Percentiles rank a stretch among this genome's conserved stretches.
These are phyloP conservation scores for Ammodytes marinus DNA, from an alignment of 2,113 vertebrate species.

Conservation along the genomic window DNA sequence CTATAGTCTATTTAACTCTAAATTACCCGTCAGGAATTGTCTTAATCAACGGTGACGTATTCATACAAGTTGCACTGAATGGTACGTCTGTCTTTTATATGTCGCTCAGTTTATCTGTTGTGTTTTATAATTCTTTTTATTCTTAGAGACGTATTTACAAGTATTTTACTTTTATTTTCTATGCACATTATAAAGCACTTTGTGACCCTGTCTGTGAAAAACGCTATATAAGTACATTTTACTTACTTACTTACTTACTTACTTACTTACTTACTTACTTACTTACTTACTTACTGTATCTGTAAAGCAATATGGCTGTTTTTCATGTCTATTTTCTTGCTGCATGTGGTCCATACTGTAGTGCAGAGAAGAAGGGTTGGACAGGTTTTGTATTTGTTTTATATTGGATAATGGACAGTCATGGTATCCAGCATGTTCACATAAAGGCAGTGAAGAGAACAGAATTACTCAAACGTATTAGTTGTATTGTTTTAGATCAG, in stretches of 20 bases:
- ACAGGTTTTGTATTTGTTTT: neutral
- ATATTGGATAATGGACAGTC: neutral
- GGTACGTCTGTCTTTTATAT: no score
- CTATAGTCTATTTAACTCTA: slow-evolving; percentile 20
- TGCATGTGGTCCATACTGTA: neutral
- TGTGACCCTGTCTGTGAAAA: no score
- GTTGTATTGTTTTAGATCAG: no score
- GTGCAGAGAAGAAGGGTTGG: neutral
- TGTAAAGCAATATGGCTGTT: neutral
- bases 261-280: no score
- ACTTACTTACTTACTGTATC: neutral
- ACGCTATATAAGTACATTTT: no score
- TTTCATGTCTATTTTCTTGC: neutral
- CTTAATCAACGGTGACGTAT: slow-evolving; percentile 1
- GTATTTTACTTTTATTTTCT: no score
- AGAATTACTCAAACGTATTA: no score
- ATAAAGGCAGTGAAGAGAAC: neutral
- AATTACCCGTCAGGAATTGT: slow-evolving; percentile 10
- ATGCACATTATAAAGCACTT: no score
- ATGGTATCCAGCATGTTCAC: neutral
- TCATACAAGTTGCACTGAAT: neutral
- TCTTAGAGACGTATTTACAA: no score
- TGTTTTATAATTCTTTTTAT: no score
- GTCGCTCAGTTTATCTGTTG: no score
- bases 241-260: no score